Conservation (phyloP, 1,140 invertebrate genomes). For the Daktulosphaira vitifoliae region DNA sequence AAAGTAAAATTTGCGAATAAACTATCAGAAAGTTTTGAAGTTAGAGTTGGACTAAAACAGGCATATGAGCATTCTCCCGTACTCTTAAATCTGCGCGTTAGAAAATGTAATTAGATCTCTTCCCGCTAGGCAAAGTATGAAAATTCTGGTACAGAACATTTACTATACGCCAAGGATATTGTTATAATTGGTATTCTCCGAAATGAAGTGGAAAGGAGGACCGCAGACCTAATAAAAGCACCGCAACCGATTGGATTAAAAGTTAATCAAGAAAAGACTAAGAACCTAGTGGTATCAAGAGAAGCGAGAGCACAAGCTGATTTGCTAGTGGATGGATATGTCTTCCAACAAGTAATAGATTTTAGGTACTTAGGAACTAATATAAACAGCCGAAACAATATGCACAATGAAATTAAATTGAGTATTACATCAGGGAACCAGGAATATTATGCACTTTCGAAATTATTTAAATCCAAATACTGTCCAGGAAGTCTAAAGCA, state of each 20-base stretch:
- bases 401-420: too few species aligned
- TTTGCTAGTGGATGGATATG: conserved; percentile 5
- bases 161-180: neutral
- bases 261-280: neutral
- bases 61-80: too few species aligned
- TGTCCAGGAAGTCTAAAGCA: too few species aligned
- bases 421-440: too few species aligned
- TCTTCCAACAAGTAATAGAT: conserved; percentile 1
- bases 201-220: neutral
- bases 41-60: too few species aligned
- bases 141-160: too few species aligned
- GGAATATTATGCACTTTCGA: too few species aligned
- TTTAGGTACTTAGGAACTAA: conserved; percentile 1
- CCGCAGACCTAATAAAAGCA: conserved; percentile 1
- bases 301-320: neutral
- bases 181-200: neutral
- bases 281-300: neutral
- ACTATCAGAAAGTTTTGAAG: too few species aligned
- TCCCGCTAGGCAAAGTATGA: too few species aligned
- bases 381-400: neutral
- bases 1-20: too few species aligned
- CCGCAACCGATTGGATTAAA: neutral
- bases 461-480: too few species aligned
- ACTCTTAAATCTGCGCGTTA: too few species aligned
- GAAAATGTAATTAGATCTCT: neutral